Conservation (phyloP, 2,797 vertebrate species). For the Brachyalestes nurse region DNA sequence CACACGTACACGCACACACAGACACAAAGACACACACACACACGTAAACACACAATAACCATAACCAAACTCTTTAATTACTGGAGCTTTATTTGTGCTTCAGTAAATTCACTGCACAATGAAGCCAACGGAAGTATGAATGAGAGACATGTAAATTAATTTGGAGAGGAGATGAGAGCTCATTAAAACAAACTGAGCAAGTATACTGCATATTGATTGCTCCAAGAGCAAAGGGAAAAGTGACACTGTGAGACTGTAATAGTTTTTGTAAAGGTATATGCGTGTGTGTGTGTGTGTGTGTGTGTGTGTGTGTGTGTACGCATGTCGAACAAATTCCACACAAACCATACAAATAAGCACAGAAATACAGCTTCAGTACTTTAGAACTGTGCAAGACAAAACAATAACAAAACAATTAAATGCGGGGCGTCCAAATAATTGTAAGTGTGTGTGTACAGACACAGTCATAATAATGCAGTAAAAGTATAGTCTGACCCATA, state of each 20-base stretch:
- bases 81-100: slow-evolving; percentile 42
- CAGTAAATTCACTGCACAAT: slow-evolving; percentile 40
- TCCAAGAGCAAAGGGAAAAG: slow-evolving; percentile 14
- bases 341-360: not conserved
- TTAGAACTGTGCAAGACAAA: not conserved
- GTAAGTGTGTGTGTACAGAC: not conserved
- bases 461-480: not conserved
- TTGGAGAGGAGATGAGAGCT: slow-evolving; percentile 42
- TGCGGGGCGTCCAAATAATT: not conserved
- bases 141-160: slow-evolving; percentile 51
- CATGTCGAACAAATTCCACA: not conserved
- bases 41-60: slow-evolving; percentile 18
- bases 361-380: not conserved
- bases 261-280: not conserved
- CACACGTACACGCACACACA: not conserved
- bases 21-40: too few relatives aligned
- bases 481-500: not conserved
- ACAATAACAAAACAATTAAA: not conserved
- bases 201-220: slow-evolving; percentile 44
- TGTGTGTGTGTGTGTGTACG: not conserved
- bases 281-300: not conserved
- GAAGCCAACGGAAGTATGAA: slow-evolving; percentile 43
- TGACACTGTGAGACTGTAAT: not conserved
- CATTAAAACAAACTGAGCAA: slow-evolving; percentile 48
- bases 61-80: slow-evolving; percentile 45